phyloP scores from a whole-genome alignment of 2,113 vertebrate species.

The Nicator chloris region DNA sequence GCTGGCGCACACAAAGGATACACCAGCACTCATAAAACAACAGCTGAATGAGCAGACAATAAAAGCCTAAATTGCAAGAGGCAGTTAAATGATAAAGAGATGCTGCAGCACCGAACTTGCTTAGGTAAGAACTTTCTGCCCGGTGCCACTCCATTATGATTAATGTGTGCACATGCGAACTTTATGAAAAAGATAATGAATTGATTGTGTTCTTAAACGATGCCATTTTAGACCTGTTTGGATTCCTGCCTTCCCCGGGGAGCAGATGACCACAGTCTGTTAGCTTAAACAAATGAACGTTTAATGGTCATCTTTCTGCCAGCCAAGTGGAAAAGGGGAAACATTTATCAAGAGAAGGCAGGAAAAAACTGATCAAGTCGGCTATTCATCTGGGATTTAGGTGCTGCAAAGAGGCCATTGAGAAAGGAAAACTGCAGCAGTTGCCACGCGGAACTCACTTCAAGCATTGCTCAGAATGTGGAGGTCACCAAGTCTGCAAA shows the following conservation, averaged over 20 bases:
- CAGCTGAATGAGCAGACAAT: slow-evolving; percentile 69
- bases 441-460: neutral
- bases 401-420: neutral
- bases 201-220: slow-evolving; percentile 69
- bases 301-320: slow-evolving; percentile 63
- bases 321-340: slow-evolving; percentile 59
- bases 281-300: slow-evolving; percentile 72
- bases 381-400: neutral
- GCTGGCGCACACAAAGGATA: slow-evolving; percentile 16
- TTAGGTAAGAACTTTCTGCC: slow-evolving; percentile 74
- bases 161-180: slow-evolving; percentile 67
- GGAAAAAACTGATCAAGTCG: slow-evolving; percentile 20
- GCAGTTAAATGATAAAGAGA: slow-evolving; percentile 71
- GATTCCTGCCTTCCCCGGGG: slow-evolving; percentile 30
- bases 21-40: slow-evolving; percentile 66
- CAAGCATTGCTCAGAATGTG: neutral
- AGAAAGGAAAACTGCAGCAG: neutral
- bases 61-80: slow-evolving; percentile 62
- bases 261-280: slow-evolving; percentile 67
- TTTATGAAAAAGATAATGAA: slow-evolving; percentile 78
- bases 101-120: slow-evolving; percentile 65
- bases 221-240: slow-evolving; percentile 69
- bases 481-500: neutral
- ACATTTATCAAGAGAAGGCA: slow-evolving; percentile 61
- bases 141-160: slow-evolving; percentile 62